Base-by-base conservation (phyloP, 1,140 invertebrate species). In the Geopemphigus sp. region DNA sequence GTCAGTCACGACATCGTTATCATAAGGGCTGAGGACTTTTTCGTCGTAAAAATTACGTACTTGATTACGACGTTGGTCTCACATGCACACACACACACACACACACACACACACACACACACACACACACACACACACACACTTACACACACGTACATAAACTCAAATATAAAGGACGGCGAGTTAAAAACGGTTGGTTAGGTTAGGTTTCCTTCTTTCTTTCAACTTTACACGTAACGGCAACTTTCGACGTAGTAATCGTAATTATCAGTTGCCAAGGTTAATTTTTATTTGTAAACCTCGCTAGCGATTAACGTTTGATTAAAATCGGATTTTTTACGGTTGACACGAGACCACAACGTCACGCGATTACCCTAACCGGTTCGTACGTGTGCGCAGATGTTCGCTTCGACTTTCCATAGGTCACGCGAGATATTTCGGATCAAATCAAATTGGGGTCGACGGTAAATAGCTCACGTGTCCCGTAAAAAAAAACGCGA, bases 401-500 rank as follows among this genome's bases (percentile, higher is more conserved):
- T 78, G 74, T 78, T 78, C 24, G 22, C 50, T 78, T 59, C 47
- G 74, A 78, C 74, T 78, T 78, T 5, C 29, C 73, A 59, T 76
- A 45, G 74, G 74, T 78, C 74, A 78, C 74, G 74, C 74, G n/a
- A 78, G 74, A 78, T 61, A 50, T 78, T 78, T 78, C 74, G 74
- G 57, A 63, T 61, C 74, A 78, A 63, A 78, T 61, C 45, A 15
- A 63, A 63, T 78, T 24, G 45, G 74, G 74, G 74, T 63, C 57
- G 74, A 12, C 15, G 6, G 15, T 63, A 63, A 63, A 32, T 6
- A 11, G 74, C 39, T 63, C 74, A 78, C 74, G 74, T 78, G 74
- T n/a, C 57, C n/a, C 8, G 57, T 45, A 54, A 24, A 15, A 50
- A 72, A 72, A 72, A 54, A 54, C 68, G 47, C 68, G 17, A 72